Percentiles rank a stretch among this genome's conserved stretches.
Conservation (phyloP, 2,797 vertebrate species). For the Pipistrellus nathusii region DNA sequence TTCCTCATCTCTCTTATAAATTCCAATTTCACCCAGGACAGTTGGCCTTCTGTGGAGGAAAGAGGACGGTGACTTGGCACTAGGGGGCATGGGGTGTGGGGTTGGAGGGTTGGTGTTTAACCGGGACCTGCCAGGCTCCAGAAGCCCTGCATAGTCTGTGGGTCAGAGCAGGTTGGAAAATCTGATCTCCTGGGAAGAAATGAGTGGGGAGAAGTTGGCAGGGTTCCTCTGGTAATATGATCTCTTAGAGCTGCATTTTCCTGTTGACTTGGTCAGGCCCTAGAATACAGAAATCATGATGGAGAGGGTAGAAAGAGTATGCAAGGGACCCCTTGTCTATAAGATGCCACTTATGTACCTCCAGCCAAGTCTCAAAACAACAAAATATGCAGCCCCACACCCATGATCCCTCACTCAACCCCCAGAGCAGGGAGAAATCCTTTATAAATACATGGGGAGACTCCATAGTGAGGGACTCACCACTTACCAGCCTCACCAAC, state of each 20-base stretch:
- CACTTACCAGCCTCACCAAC: not conserved
- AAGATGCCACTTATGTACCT: not conserved
- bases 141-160: not conserved
- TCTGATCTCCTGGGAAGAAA: not conserved
- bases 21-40: not conserved
- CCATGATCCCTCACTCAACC: not conserved
- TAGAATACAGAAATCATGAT: not conserved
- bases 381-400: not conserved
- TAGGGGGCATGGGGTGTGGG: fast-evolving
- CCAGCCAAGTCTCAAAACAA: not conserved
- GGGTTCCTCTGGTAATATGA: too few species aligned
- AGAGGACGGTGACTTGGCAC: not conserved
- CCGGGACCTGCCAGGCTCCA: too few species aligned
- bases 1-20: not conserved
- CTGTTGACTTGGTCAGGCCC: not conserved
- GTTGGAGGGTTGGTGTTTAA: not conserved
- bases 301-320: not conserved
- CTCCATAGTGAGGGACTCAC: not conserved
- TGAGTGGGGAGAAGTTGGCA: not conserved
- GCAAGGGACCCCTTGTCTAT: too few species aligned
- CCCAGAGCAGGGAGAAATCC: not conserved
- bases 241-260: not conserved
- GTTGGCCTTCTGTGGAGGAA: not conserved
- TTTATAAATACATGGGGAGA: not conserved
- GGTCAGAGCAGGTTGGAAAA: not conserved